phyloP scores from a whole-genome alignment of 1,140 invertebrate species.

The Micrasema minimum region DNA sequence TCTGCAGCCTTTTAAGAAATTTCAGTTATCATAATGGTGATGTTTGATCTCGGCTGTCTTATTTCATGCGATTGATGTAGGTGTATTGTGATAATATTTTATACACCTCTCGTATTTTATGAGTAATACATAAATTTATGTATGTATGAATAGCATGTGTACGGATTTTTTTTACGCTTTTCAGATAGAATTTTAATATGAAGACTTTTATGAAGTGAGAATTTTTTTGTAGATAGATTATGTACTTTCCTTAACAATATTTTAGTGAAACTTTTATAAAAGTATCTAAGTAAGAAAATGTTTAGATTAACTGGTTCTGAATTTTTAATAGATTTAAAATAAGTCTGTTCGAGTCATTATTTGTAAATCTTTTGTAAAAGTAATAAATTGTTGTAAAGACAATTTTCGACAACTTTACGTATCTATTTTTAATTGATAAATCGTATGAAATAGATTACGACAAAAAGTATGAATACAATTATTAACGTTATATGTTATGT shows the following conservation, averaged over 20 bases:
- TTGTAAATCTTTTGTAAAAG: conserved; percentile 6
- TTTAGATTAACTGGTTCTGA: conserved; percentile 1
- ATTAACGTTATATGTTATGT: conserved; percentile 1
- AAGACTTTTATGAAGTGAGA: background rate
- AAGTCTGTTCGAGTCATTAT: conserved; percentile 1
- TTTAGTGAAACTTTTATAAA: conserved; percentile 44
- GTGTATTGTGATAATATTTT: too few species aligned
- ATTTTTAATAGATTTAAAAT: conserved; percentile 24
- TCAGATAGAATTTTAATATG: background rate
- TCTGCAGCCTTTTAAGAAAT: too few species aligned
- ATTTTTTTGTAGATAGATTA: conserved; percentile 3
- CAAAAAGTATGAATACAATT: conserved; percentile 15
- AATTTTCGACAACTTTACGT: conserved; percentile 2
- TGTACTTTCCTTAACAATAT: conserved; percentile 2
- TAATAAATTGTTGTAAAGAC: conserved; percentile 22
- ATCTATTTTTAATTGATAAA: conserved; percentile 1
- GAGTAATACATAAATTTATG: too few species aligned
- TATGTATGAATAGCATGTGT: too few species aligned
- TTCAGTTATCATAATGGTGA: background rate
- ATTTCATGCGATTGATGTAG: too few species aligned
- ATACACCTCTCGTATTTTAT: too few species aligned
- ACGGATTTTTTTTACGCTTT: too few species aligned
- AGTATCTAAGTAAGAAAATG: conserved; percentile 50
- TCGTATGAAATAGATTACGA: conserved; percentile 23
- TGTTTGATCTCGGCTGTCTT: too few species aligned